These are phyloP conservation scores for Scaptomyza pallida DNA, from an alignment of 1,140 invertebrate genomes.

Conservation along the genomic window DNA sequence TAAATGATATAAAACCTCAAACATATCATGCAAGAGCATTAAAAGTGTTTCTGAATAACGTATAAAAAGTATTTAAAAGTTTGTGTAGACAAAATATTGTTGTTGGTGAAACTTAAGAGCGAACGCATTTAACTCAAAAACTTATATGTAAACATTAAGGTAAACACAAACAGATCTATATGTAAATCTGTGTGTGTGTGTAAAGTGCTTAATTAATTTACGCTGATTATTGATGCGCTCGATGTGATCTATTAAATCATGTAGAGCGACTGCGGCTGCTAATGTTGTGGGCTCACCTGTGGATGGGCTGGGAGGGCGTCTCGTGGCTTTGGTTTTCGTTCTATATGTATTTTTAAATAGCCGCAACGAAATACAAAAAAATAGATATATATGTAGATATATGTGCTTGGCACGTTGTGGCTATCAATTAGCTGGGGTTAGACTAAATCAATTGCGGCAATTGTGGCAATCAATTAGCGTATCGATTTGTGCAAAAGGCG, in stretches of 20 bases:
- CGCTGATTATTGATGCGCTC: constrained; percentile 53
- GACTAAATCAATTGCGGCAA: constrained; percentile 61
- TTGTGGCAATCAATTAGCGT: constrained; percentile 46
- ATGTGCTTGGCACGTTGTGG: constrained; percentile 54
- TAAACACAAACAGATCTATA: background rate
- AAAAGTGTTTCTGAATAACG: too few species aligned
- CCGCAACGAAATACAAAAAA: background rate
- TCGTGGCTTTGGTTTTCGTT: constrained; percentile 1
- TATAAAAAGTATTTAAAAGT: background rate
- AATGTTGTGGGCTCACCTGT: constrained; percentile 45
- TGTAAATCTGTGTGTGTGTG: constrained; percentile 9
- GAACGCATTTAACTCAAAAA: constrained; percentile 9
- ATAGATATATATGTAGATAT: constrained; percentile 10
- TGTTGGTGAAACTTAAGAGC: constrained; percentile 49
- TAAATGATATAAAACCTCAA: too few species aligned
- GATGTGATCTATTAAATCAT: constrained; percentile 65
- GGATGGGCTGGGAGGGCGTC: too few species aligned
- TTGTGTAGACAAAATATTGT: constrained; percentile 26
- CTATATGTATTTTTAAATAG: constrained; percentile 18
- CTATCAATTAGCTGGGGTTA: constrained; percentile 57
- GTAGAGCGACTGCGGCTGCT: constrained; percentile 19
- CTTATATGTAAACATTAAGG: background rate
- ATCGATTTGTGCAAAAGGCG: constrained; percentile 23
- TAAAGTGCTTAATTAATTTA: constrained; percentile 66
- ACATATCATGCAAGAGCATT: constrained; percentile 2